A percentile compares a stretch with the other conserved stretches of the same genome.
Conservation (phyloP, 2,113 vertebrate species). For the Neolamprologus cancellatus region DNA sequence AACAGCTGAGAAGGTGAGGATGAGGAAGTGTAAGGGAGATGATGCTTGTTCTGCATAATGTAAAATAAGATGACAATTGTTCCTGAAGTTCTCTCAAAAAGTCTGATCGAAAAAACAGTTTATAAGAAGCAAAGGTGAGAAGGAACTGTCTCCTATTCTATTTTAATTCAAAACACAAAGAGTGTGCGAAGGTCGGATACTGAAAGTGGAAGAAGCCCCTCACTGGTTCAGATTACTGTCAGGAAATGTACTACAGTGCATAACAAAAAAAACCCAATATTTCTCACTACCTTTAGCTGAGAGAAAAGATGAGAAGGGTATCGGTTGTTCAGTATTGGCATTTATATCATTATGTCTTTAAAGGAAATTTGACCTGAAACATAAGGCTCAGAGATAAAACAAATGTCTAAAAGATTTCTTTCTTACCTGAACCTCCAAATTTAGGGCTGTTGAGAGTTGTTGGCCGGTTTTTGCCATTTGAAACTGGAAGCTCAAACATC, state of each 20-base stretch:
- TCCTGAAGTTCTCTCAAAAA: not conserved
- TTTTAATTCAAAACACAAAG: not conserved
- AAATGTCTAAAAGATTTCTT: not conserved
- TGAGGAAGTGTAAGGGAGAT: conserved; percentile 12
- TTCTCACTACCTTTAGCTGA: not conserved
- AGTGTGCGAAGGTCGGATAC: not conserved
- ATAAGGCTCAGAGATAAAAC: not conserved
- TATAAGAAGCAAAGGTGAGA: not conserved
- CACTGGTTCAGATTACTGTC: not conserved
- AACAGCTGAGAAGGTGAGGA: conserved; percentile 59
- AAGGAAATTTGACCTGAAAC: not conserved
- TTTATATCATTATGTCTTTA: not conserved
- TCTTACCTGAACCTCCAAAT: conserved; percentile 86
- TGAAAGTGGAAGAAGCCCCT: not conserved
- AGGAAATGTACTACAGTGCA: not conserved
- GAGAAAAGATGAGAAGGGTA: not conserved
- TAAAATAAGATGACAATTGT: not conserved
- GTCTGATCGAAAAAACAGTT: not conserved
- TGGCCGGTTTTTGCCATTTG: conserved; percentile 88
- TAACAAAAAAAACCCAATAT: not conserved
- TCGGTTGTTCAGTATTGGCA: not conserved
- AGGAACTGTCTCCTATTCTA: not conserved
- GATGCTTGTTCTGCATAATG: not conserved
- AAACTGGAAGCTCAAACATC: conserved; percentile 92
- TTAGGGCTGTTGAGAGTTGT: conserved; percentile 81